Evolutionary conservation across 2,113 vertebrate species (phyloP), one percentile per base, ranked within the genome.

Genomic region (Zosterops hypoxanthus): DNA sequence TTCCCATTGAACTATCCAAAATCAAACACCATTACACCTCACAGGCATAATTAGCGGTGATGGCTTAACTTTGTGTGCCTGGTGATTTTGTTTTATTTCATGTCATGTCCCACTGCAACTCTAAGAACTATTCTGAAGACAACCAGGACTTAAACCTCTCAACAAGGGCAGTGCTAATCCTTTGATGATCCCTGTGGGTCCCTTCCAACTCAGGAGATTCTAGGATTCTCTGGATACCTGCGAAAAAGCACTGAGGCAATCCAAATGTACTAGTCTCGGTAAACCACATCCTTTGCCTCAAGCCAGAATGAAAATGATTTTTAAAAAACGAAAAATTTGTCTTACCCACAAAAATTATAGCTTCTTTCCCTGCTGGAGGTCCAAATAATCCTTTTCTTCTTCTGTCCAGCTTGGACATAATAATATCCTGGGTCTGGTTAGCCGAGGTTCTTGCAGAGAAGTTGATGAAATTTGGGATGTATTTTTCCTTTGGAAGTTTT

Each of bases 371-470:
- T 5, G 92, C 14, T 6, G 99, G 98, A 34, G 99, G 99, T 33
- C 99, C 99, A 70, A 98, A 99, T 76, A 99, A 92, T 13, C 99
- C 99, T 93, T 98, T 99, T 72, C 97, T 97, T 75, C 99, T 97
- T 68, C 98, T 97, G 86, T 99, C 99, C 94, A 99, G 95, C 94
- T 99, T 99, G 64, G 98, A 98, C 98, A 99, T 99, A 93, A 99
- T 98, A 91, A 99, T 99, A 85, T 99, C 99, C 86, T 99, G 99
- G 12, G 98, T 99, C 90, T 99, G 99, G 90, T 97, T 98, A 79
- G 99, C 99, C 65, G 99, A 98, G 12, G 99, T 99, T 90, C 99
- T 98, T 80, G 99, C 99, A 64, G 99, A 99, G 97, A 99, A 99
- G 90, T 99, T 99, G 88, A 99, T 97, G 87, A 97, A 98, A 96